These are phyloP conservation scores for Folsomia manolachei DNA, from an alignment of 2,888 invertebrate genomes.

Conservation along the genomic window DNA sequence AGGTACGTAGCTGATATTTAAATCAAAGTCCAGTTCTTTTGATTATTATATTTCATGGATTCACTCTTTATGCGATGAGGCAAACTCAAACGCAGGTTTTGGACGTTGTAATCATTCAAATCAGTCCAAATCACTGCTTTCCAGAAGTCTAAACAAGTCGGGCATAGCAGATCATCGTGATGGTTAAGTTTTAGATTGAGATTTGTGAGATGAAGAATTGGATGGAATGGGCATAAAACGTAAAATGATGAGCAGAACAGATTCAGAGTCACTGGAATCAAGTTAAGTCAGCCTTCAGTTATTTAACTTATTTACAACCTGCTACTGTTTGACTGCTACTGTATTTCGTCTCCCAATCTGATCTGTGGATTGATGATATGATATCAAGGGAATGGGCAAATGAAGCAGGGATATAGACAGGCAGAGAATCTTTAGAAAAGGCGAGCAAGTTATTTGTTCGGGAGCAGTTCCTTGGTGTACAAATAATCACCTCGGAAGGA, in stretches of 20 bases:
- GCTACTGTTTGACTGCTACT: too few relatives aligned
- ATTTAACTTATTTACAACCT: too few relatives aligned
- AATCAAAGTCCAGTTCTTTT: too few relatives aligned
- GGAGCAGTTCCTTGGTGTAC: slow-evolving; percentile 13
- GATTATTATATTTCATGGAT: too few relatives aligned
- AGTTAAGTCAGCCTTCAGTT: background rate
- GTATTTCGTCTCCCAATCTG: background rate
- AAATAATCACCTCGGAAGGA: slow-evolving; percentile 15
- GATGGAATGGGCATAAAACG: background rate
- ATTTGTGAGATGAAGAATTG: background rate
- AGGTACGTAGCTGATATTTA: too few relatives aligned
- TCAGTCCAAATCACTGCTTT: background rate
- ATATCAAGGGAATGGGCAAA: background rate
- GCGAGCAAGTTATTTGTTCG: slow-evolving; percentile 16
- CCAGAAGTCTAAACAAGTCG: too few relatives aligned
- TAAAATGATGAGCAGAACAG: background rate
- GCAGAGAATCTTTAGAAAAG: too few relatives aligned
- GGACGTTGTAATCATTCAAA: background rate
- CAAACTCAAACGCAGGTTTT: background rate
- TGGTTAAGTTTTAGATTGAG: background rate
- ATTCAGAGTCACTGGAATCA: too few relatives aligned
- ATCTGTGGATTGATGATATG: background rate
- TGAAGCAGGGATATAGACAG: background rate
- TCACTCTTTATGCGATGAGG: background rate
- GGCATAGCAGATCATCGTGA: background rate